phyloP scores from a whole-genome alignment of 2,113 vertebrate genomes.

The Benitochromis conjunctus region DNA sequence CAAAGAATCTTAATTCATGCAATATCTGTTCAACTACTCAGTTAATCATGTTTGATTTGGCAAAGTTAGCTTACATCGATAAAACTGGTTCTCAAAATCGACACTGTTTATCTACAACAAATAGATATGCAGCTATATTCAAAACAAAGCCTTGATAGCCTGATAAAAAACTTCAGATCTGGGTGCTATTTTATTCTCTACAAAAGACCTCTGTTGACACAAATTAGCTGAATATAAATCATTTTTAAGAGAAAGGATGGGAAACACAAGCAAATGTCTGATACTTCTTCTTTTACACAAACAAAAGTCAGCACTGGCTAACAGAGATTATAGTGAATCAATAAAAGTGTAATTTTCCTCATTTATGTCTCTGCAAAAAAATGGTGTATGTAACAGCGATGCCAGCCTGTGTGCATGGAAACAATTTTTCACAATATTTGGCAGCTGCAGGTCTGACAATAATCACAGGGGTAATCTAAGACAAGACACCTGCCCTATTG shows the following conservation, averaged over 20 bases:
- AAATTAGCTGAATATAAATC: not conserved
- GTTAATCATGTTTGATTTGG: not conserved
- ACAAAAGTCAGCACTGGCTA: constrained; percentile 34
- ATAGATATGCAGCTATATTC: not conserved
- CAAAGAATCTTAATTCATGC: not conserved
- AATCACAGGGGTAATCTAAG: constrained; percentile 57
- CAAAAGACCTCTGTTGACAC: not conserved
- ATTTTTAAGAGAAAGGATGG: constrained; percentile 7
- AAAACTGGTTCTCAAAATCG: not conserved
- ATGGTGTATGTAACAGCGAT: not conserved
- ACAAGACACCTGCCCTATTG: constrained; percentile 51
- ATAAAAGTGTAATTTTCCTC: constrained; percentile 1
- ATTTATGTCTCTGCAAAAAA: constrained; percentile 25
- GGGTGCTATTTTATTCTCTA: not conserved
- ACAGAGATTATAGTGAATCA: constrained; percentile 4
- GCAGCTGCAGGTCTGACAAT: constrained; percentile 19
- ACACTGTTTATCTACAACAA: not conserved
- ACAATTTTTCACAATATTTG: constrained; percentile 19
- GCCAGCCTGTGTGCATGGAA: not conserved
- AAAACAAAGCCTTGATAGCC: not conserved
- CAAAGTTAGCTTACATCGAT: not conserved
- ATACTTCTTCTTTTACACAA: constrained; percentile 12
- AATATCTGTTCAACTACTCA: not conserved
- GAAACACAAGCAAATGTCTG: constrained; percentile 33
- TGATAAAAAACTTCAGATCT: not conserved